Conservation (phyloP, 2,113 vertebrate species). For the Acinonyx jubatus region DNA sequence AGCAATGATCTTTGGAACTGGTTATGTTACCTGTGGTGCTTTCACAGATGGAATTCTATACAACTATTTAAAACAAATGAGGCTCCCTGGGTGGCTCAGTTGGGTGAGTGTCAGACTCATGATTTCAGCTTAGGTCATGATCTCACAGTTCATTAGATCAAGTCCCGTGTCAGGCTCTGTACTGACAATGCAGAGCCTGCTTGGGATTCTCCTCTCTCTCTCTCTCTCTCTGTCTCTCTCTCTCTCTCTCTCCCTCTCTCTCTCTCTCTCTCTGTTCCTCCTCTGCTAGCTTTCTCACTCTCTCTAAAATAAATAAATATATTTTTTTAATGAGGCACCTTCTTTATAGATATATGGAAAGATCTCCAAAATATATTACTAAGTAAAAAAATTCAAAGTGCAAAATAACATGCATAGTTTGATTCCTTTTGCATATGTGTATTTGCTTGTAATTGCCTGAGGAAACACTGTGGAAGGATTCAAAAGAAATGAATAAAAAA, state of each 20-base stretch:
- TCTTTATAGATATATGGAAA: not conserved
- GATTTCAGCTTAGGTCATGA: too few relatives aligned
- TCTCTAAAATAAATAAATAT: too few relatives aligned
- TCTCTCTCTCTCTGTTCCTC: too few relatives aligned
- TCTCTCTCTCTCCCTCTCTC: too few relatives aligned
- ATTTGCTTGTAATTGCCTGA: slow-evolving; percentile 37
- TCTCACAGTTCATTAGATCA: too few relatives aligned
- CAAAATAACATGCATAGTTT: not conserved
- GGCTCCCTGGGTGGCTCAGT: not conserved
- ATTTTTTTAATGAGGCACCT: not conserved
- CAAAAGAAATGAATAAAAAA: slow-evolving; percentile 4
- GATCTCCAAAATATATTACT: not conserved
- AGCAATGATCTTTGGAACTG: not conserved
- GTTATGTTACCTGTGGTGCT: not conserved
- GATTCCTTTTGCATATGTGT: not conserved
- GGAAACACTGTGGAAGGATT: not conserved
- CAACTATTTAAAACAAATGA: not conserved
- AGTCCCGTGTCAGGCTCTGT: too few relatives aligned
- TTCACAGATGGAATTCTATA: not conserved
- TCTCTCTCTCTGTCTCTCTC: too few relatives aligned
- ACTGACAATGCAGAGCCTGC: too few relatives aligned
- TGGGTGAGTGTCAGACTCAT: too few relatives aligned
- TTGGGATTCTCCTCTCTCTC: too few relatives aligned
- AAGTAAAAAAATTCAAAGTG: not conserved
- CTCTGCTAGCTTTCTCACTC: too few relatives aligned